Base-by-base conservation (phyloP, 2,113 vertebrate species). In the Zosterops japonicus region DNA sequence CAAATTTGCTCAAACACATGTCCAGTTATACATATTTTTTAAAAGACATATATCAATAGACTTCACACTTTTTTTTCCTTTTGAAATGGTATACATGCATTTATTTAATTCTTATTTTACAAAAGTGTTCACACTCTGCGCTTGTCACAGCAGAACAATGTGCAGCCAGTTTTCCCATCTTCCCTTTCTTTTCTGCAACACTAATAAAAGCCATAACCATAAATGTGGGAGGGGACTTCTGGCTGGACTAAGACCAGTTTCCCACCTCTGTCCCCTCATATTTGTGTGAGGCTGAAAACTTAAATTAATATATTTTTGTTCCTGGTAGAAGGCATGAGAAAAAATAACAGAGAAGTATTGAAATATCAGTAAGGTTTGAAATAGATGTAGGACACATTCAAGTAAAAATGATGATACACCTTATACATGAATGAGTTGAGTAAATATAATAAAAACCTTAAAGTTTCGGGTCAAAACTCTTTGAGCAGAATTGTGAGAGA, bases 371-470 rank as follows among this genome's bases (percentile, higher is more conserved):
- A 46, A 14, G 2, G 5, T 60, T 36, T 78, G 35, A 84, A 91
- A 70, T 70, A 41, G 0, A 0, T 23, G 14, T 23, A 5, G 49
- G 47, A 23, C 1, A 44, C 11, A 14, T 47, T 11, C 8, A 53
- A 9, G 41, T n/a, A 47, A 67, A 83, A 6, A 36, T 36, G 17
- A 8, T 53, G 4, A 27, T 35, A 20, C 13, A 28, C 5, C 9
- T 11, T 52, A 16, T 14, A 27, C 1, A 6, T 23, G 6, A n/a
- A 29, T 31, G 2, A 47, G 8, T 15, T 42, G 24, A 11, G 17
- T 23, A 63, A 59, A 52, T 27, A 2, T 27, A 55, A 65, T 6
- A 44, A 4, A 29, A 88, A 41, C 11, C 3, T 31, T n/a, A 27
- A 69, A 0, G 0, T 52, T 85, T 76, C 29, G 14, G 11, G 11